phyloP scores from a whole-genome alignment of 2,888 invertebrate genomes.

The Pantelozetes paolii region DNA sequence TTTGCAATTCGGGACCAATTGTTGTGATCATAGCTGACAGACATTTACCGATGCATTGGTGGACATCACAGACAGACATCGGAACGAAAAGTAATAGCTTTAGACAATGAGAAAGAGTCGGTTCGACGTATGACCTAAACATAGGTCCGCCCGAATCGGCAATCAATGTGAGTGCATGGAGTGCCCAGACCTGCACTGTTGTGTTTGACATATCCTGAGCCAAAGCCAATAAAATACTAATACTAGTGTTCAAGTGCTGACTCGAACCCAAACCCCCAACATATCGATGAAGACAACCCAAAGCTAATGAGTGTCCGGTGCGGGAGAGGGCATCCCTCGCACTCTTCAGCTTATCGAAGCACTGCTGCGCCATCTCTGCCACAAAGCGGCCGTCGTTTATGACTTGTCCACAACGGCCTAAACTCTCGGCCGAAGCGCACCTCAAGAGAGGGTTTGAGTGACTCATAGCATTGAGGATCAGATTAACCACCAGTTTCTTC shows the following conservation, averaged over 20 bases:
- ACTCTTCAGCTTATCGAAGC: slow-evolving; percentile 77
- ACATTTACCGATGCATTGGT: slow-evolving; percentile 86
- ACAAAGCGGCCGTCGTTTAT: slow-evolving; percentile 80
- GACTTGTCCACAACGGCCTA: slow-evolving; percentile 87
- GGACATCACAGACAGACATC: slow-evolving; percentile 79
- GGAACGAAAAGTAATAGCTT: slow-evolving; percentile 85
- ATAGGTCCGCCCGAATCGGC: slow-evolving; percentile 98
- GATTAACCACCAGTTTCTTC: slow-evolving; percentile 66
- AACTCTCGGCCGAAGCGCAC: slow-evolving; percentile 89
- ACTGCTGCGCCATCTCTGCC: slow-evolving; percentile 80
- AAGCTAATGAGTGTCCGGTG: slow-evolving; percentile 78
- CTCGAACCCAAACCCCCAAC: slow-evolving; percentile 94
- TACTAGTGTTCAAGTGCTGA: slow-evolving; percentile 86
- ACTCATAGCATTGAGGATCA: slow-evolving; percentile 58
- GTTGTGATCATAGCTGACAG: slow-evolving; percentile 93
- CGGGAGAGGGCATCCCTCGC: slow-evolving; percentile 80
- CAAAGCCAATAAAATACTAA: slow-evolving; percentile 85
- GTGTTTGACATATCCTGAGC: slow-evolving; percentile 90
- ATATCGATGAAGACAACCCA: slow-evolving; percentile 93
- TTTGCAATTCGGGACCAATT: slow-evolving; percentile 95
- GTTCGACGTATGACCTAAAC: slow-evolving; percentile 96
- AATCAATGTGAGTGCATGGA: slow-evolving; percentile 89
- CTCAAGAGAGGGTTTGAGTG: slow-evolving; percentile 63
- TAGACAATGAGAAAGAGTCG: slow-evolving; percentile 80
- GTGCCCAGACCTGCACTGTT: slow-evolving; percentile 95